These are phyloP conservation scores for Anagyrus pseudococci DNA, from an alignment of 2,888 invertebrate genomes.

Conservation along the genomic window DNA sequence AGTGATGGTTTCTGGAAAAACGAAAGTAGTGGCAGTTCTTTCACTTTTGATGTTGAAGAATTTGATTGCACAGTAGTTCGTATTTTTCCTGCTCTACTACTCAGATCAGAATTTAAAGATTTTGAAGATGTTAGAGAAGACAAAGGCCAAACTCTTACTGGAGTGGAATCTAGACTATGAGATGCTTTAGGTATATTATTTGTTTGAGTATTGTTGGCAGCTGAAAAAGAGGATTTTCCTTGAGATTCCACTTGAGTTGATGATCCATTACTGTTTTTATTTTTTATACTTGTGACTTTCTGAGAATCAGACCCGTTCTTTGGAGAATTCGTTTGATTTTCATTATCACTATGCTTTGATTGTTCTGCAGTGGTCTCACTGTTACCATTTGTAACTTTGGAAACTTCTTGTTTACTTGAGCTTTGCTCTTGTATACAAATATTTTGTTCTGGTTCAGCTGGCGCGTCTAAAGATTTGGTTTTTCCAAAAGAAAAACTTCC, in stretches of 20 bases:
- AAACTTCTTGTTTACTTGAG: too few relatives aligned
- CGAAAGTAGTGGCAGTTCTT: conserved; percentile 55
- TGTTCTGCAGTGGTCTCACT: conserved; percentile 14
- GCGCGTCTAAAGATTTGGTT: conserved; percentile 28
- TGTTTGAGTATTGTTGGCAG: conserved; percentile 33
- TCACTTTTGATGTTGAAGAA: conserved; percentile 43
- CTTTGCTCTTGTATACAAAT: too few relatives aligned
- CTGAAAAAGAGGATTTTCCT: conserved; percentile 12
- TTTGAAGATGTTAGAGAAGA: conserved; percentile 35
- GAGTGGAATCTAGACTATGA: conserved; percentile 47
- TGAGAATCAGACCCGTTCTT: conserved; percentile 19
- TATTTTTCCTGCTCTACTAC: conserved; percentile 11
- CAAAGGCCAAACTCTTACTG: conserved; percentile 41
- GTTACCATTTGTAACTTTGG: background rate
- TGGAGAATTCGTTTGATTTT: conserved; percentile 20
- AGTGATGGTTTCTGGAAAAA: conserved; percentile 45
- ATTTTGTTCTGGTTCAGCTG: conserved; percentile 8
- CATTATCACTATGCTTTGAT: conserved; percentile 19
- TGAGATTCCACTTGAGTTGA: conserved; percentile 21
- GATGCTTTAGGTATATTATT: conserved; percentile 37
- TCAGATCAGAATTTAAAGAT: conserved; percentile 28
- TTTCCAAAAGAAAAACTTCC: conserved; percentile 44
- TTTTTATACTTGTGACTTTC: background rate
- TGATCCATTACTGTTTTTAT: conserved; percentile 19
- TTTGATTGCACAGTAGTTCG: conserved; percentile 26